phyloP scores from a whole-genome alignment of 2,888 invertebrate genomes.

The Trilocha varians region DNA sequence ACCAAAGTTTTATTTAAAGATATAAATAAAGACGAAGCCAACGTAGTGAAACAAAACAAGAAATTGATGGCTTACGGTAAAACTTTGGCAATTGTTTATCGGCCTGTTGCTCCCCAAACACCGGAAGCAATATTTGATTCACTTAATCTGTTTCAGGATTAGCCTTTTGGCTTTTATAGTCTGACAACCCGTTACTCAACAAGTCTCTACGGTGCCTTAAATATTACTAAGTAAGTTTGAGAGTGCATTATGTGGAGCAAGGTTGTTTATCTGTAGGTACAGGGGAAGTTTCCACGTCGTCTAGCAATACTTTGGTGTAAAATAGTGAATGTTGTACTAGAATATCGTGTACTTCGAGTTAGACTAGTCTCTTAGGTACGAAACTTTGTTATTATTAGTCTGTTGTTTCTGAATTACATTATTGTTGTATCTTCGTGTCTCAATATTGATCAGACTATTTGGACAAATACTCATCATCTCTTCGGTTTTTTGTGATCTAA shows the following conservation, averaged over 20 bases:
- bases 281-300: not conserved
- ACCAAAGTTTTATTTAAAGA: too few species aligned
- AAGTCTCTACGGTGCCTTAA: not conserved
- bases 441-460: too few species aligned
- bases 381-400: not conserved
- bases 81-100: not conserved
- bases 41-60: not conserved
- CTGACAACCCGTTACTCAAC: not conserved
- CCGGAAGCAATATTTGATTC: too few species aligned
- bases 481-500: too few species aligned
- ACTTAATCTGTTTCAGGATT: too few species aligned
- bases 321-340: not conserved
- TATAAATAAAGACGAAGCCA: not conserved
- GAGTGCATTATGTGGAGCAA: not conserved
- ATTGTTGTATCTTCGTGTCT: not conserved
- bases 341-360: not conserved
- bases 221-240: slow-evolving; percentile 2
- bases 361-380: not conserved
- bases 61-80: not conserved
- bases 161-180: not conserved
- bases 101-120: not conserved
- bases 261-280: not conserved
- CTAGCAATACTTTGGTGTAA: not conserved
- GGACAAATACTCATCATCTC: too few species aligned
- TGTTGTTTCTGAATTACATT: not conserved